Conservation (phyloP, 1,140 invertebrate genomes). For the Ladona fulva region DNA sequence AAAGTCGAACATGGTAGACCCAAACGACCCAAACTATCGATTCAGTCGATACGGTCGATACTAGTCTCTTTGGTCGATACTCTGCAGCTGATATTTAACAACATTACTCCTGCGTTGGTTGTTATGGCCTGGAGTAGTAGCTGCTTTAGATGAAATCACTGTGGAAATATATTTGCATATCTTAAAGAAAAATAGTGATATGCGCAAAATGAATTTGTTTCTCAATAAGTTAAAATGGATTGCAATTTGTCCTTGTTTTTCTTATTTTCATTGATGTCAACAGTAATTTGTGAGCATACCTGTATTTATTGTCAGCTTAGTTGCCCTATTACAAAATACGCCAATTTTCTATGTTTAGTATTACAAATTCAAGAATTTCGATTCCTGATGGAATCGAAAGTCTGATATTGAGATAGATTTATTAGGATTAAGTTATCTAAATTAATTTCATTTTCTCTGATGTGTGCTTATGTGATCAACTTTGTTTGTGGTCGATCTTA, state of each 20-base stretch:
- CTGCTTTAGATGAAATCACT: no score
- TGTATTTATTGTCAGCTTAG: no score
- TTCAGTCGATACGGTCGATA: no score
- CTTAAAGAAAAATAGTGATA: neutral
- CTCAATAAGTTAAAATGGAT: neutral
- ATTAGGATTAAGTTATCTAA: neutral
- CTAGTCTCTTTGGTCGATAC: no score
- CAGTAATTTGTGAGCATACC: neutral
- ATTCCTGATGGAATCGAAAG: neutral
- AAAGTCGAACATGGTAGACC: no score
- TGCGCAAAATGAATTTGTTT: constrained; percentile 2
- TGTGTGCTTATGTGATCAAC: neutral
- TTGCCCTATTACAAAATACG: no score
- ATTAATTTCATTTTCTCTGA: neutral
- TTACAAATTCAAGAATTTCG: neutral
- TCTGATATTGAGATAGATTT: neutral
- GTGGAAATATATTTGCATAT: no score
- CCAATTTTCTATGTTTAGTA: neutral
- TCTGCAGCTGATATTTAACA: no score
- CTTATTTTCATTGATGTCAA: neutral
- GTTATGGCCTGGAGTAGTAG: no score
- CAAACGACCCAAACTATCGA: no score
- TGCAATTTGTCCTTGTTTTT: neutral
- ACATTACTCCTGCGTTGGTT: no score
- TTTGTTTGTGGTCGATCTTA: neutral